Percentiles rank a stretch among this genome's conserved stretches.
phyloP scores from a whole-genome alignment of 2,888 invertebrate species.

The Himalopsyche kuldschensis region DNA sequence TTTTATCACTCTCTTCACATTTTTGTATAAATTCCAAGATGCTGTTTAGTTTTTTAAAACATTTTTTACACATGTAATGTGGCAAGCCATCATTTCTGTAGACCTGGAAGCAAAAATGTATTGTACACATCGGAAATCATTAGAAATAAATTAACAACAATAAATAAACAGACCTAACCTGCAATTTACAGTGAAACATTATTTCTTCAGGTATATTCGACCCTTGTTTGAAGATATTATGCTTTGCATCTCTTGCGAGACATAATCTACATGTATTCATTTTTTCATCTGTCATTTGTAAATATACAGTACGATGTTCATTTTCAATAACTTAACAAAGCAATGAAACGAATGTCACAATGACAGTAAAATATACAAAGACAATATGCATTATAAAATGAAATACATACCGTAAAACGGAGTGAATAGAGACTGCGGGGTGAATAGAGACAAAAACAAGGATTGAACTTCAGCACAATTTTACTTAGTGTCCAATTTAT shows the following conservation, averaged over 20 bases:
- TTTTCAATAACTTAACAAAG: neutral
- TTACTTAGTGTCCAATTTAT: too few species aligned
- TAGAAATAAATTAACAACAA: too few species aligned
- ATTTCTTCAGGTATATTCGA: constrained; percentile 13
- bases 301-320: neutral
- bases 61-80: constrained; percentile 23
- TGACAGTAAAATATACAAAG: neutral
- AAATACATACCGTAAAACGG: too few species aligned
- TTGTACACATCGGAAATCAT: too few species aligned
- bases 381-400: neutral
- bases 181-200: constrained; percentile 18
- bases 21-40: constrained; percentile 12
- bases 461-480: too few species aligned
- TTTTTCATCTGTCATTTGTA: neutral
- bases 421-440: too few species aligned
- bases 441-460: too few species aligned
- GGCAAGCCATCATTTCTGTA: constrained; percentile 30
- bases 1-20: constrained; percentile 25
- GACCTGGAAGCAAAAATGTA: constrained; percentile 3
- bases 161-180: constrained; percentile 2
- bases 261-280: constrained; percentile 17
- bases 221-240: constrained; percentile 15
- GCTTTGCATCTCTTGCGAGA: constrained; percentile 5
- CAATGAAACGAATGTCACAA: neutral
- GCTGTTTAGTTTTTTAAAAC: constrained; percentile 14